Evolutionary conservation across 2,113 vertebrate species (phyloP).

Genomic region (Bujurquina vittata): DNA sequence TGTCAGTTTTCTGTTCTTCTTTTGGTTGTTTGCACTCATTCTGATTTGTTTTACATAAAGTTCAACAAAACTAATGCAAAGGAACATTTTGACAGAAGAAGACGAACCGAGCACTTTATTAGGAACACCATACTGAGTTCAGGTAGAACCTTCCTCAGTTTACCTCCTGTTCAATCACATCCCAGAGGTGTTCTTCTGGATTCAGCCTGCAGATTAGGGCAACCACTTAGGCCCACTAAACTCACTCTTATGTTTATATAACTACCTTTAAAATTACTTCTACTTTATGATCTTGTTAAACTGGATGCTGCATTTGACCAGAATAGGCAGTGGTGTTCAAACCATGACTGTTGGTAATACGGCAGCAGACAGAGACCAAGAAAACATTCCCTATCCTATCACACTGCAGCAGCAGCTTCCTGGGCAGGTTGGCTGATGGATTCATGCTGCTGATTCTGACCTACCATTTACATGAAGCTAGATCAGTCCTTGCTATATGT

Average conservation of each 20-base stretch:
- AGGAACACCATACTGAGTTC: background rate
- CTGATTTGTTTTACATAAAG: background rate
- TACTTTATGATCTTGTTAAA: background rate
- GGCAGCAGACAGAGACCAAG: background rate
- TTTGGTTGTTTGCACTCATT: constrained; percentile 21
- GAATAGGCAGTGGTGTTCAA: too few species aligned
- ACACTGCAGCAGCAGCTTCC: background rate
- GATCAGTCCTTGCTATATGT: background rate
- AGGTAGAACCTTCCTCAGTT: background rate
- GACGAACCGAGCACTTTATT: background rate
- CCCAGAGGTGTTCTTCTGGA: background rate
- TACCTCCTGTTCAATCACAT: background rate
- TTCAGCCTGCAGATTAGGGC: background rate
- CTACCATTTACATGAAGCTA: background rate
- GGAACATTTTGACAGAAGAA: background rate
- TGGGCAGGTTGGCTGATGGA: background rate
- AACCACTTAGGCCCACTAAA: accelerated
- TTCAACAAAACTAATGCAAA: background rate
- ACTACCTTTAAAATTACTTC: background rate
- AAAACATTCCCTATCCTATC: background rate
- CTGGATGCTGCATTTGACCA: background rate
- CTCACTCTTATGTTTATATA: background rate
- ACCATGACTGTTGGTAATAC: background rate
- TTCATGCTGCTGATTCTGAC: background rate
- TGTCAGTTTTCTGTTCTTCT: background rate